Conservation (phyloP, 2,797 vertebrate species). For the Meriones psammophilus region DNA sequence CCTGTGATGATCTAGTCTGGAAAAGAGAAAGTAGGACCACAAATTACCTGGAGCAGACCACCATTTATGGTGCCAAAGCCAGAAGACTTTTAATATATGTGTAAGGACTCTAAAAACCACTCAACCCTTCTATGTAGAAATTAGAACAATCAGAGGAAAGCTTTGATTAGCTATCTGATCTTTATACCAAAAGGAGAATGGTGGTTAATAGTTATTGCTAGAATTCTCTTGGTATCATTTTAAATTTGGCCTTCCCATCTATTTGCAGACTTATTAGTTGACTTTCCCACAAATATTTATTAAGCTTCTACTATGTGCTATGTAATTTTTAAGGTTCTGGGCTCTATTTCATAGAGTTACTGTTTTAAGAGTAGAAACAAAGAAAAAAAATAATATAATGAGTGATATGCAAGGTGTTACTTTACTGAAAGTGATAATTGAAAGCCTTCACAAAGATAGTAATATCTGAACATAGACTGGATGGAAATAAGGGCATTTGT, state of each 20-base stretch:
- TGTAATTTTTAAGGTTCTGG: neutral
- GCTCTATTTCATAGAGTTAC: neutral
- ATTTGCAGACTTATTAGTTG: neutral
- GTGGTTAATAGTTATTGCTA: neutral
- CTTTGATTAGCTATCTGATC: neutral
- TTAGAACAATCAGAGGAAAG: neutral
- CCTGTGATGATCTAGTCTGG: neutral
- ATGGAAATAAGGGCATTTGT: neutral
- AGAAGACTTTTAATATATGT: neutral
- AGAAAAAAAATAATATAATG: neutral
- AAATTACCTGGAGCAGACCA: neutral
- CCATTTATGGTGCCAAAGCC: too few relatives aligned
- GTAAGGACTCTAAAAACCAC: neutral
- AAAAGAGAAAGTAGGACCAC: neutral
- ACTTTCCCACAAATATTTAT: neutral
- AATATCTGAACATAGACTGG: neutral
- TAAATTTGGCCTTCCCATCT: neutral
- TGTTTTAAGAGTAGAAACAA: neutral
- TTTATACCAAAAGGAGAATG: neutral
- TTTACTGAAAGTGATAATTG: neutral
- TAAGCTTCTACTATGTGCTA: neutral
- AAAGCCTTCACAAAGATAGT: neutral
- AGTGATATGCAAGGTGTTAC: neutral
- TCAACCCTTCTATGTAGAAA: neutral
- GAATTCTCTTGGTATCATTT: slow-evolving; percentile 3